A percentile compares a stretch with the other conserved stretches of the same genome.
phyloP scores from a whole-genome alignment of 2,113 vertebrate species.

The Takifugu flavidus region DNA sequence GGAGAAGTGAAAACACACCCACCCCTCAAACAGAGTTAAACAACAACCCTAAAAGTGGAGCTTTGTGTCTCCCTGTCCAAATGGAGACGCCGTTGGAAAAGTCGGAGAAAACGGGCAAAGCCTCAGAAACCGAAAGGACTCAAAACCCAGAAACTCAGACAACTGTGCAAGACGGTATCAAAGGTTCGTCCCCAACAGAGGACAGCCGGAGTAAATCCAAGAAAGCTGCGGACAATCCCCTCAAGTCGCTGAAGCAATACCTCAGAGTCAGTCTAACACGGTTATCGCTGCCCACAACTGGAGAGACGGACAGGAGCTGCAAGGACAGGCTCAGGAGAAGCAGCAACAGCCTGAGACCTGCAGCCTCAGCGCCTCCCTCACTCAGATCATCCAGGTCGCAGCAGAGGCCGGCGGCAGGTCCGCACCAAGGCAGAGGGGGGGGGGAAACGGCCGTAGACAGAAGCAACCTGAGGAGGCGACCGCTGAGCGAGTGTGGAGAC shows the following conservation, averaged over 20 bases:
- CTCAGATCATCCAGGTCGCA: too few species aligned
- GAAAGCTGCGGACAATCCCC: slow-evolving; percentile 37
- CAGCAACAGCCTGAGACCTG: neutral
- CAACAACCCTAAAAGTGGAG: neutral
- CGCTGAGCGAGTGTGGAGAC: slow-evolving; percentile 15
- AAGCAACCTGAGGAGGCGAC: slow-evolving; percentile 32
- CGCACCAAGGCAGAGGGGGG: too few species aligned
- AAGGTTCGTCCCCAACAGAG: neutral
- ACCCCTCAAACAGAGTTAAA: slow-evolving; percentile 7
- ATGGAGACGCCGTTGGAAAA: slow-evolving; percentile 27
- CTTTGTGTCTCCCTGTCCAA: neutral
- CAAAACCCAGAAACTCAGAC: slow-evolving; percentile 7
- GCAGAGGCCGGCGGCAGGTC: too few species aligned
- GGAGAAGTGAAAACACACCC: slow-evolving; percentile 5
- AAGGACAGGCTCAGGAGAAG: neutral
- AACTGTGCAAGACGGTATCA: neutral
- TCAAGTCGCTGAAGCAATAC: slow-evolving; percentile 69
- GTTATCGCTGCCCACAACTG: slow-evolving; percentile 42
- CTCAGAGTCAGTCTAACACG: slow-evolving; percentile 72
- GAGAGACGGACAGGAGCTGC: neutral
- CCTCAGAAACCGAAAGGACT: neutral
- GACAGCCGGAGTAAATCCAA: slow-evolving; percentile 13
- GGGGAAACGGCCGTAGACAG: slow-evolving; percentile 30
- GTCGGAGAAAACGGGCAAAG: slow-evolving; percentile 20
- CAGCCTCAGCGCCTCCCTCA: too few species aligned